Conservation (phyloP, 2,888 invertebrate species). For the Ectemnius cavifrons region DNA sequence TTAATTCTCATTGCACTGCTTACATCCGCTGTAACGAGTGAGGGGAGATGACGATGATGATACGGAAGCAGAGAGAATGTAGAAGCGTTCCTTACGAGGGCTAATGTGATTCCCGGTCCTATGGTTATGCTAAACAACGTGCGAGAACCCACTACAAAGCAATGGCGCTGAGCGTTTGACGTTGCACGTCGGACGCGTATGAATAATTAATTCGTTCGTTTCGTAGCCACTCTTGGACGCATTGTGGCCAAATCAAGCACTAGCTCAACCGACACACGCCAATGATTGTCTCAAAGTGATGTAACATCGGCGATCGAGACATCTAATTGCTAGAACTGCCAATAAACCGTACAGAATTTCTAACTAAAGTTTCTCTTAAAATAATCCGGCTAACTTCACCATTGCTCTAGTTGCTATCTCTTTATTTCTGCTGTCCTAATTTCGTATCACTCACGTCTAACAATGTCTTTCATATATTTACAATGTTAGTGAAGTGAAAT, state of each 20-base stretch:
- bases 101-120: constrained; percentile 43
- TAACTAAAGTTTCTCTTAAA: too few relatives aligned
- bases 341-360: too few relatives aligned
- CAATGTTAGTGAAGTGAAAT: too few relatives aligned
- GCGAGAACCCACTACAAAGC: constrained; percentile 58
- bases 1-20: background rate
- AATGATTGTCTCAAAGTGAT: background rate
- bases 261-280: background rate
- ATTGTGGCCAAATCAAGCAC: constrained; percentile 16
- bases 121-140: constrained; percentile 72
- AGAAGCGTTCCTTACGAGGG: constrained; percentile 47
- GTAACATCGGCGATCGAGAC: too few relatives aligned
- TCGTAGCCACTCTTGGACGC: constrained; percentile 33
- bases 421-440: too few relatives aligned
- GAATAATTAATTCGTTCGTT: constrained; percentile 74
- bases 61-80: background rate
- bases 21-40: background rate
- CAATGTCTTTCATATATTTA: too few relatives aligned
- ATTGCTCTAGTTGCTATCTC: too few relatives aligned
- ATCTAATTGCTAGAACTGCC: too few relatives aligned
- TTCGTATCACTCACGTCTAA: too few relatives aligned
- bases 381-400: too few relatives aligned
- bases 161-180: constrained; percentile 62
- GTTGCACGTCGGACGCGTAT: constrained; percentile 70
- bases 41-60: background rate